Evolutionary conservation across 2,888 invertebrate genomes (phyloP), one percentile per base, ranked within the genome.

Genomic region (Dilophus febrilis): DNA sequence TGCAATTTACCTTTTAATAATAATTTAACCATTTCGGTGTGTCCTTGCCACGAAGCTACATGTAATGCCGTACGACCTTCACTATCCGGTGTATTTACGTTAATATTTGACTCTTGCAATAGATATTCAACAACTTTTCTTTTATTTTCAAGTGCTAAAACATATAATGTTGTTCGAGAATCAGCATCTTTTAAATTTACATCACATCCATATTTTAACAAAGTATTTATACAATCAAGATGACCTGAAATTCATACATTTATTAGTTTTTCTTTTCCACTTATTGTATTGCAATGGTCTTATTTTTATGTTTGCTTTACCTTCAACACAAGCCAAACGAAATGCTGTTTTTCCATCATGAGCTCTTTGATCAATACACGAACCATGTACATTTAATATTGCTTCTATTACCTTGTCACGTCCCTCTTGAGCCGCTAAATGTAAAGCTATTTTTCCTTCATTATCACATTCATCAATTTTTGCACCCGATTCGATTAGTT

Each of bases 41-140:
- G 92, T 0, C 92, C 94, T 56, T 94, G 92, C 88, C 90, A 90
- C 11, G 88, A 75, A 3, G 86, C 83, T 2, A 90, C 90, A 56
- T 90, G 90, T 11, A 91, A 63, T 0, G 90, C 85, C 0, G 90
- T 88, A 29, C 90, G 74, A 16, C 88, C 90, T 68, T 94, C 92
- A 5, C 80, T 75, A 57, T 94, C 94, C 35, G 85, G 74, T 42
- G 82, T 79, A 57, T 90, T 87, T 1, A 88, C 82, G 51, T 84
- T 77, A 1, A 87, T 85, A 13, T 67, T 68, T 29, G 81, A 81
- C 50, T 79, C 72, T 44, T 80, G 71, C 41, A 92, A 60, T 46
- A 92, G 66, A 59, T 78, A 83, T 46, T 81, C 73, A 34, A 85
- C 84, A 77, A 86, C 85, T 12, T 81, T 77, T 46, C 85, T 61